Percentiles rank a stretch among this genome's conserved stretches.
phyloP scores from a whole-genome alignment of 2,797 vertebrate species.

The Acanthurus lineatus region DNA sequence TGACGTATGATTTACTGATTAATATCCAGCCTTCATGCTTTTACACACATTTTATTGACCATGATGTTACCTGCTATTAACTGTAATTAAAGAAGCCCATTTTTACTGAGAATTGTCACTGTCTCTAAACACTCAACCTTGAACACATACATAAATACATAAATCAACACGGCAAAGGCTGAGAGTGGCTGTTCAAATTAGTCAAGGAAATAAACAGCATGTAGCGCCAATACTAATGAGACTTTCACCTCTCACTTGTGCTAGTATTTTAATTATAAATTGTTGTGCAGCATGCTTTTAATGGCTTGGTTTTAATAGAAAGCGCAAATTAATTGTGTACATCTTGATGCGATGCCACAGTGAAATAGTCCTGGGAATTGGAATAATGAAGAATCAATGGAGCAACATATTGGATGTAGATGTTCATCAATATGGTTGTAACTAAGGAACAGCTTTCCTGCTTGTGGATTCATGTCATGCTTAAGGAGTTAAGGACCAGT shows the following conservation, averaged over 20 bases:
- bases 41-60: constrained; percentile 17
- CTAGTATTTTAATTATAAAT: constrained; percentile 84
- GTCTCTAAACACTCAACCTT: constrained; percentile 43
- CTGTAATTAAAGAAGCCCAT: constrained; percentile 27
- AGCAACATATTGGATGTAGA: constrained; percentile 86
- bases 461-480: constrained; percentile 58
- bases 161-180: constrained; percentile 46
- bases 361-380: constrained; percentile 76
- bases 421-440: constrained; percentile 77
- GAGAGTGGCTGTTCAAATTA: constrained; percentile 69
- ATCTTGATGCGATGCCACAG: constrained; percentile 56
- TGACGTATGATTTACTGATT: constrained; percentile 6
- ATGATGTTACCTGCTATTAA: constrained; percentile 19
- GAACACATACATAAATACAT: constrained; percentile 39
- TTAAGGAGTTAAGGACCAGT: not conserved
- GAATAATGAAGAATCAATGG: constrained; percentile 86
- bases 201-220: constrained; percentile 75
- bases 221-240: constrained; percentile 79
- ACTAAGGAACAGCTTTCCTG: constrained; percentile 38
- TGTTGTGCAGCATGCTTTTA: constrained; percentile 66
- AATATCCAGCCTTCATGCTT: not conserved
- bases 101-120: constrained; percentile 11
- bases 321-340: constrained; percentile 80
- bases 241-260: constrained; percentile 63
- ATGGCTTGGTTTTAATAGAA: constrained; percentile 77